phyloP scores from a whole-genome alignment of 2,113 vertebrate genomes.

The Helogale parvula region DNA sequence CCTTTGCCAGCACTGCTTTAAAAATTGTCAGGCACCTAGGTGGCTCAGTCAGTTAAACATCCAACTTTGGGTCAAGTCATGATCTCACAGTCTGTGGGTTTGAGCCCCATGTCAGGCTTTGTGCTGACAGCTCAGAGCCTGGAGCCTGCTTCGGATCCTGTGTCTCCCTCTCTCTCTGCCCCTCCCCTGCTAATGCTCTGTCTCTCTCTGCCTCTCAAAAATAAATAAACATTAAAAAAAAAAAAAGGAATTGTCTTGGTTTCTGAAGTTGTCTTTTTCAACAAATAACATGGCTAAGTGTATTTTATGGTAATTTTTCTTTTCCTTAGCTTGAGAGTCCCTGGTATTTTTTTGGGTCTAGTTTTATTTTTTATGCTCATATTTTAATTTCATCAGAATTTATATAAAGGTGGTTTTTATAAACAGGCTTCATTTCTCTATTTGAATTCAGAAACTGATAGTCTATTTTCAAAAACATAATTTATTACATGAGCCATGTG shows the following conservation, averaged over 20 bases:
- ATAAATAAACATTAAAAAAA: too few relatives aligned
- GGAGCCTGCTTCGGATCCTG: too few relatives aligned
- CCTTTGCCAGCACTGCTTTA: background rate
- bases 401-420: background rate
- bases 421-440: background rate
- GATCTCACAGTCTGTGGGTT: too few relatives aligned
- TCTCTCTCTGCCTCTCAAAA: too few relatives aligned
- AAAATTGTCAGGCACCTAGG: background rate
- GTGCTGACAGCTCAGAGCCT: too few relatives aligned
- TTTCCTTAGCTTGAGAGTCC: background rate
- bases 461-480: background rate
- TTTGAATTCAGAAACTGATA: background rate
- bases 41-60: too few relatives aligned
- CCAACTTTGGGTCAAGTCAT: too few relatives aligned
- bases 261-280: background rate
- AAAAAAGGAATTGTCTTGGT: background rate
- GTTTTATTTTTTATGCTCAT: background rate
- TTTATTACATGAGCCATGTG: background rate
- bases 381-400: background rate
- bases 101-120: too few relatives aligned
- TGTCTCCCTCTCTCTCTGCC: too few relatives aligned
- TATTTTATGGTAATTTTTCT: background rate
- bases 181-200: too few relatives aligned
- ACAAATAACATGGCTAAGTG: background rate
- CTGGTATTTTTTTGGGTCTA: background rate